Percentiles rank a stretch among this genome's conserved stretches.
phyloP scores from a whole-genome alignment of 2,113 vertebrate genomes.

The Psephotus haematonotus region DNA sequence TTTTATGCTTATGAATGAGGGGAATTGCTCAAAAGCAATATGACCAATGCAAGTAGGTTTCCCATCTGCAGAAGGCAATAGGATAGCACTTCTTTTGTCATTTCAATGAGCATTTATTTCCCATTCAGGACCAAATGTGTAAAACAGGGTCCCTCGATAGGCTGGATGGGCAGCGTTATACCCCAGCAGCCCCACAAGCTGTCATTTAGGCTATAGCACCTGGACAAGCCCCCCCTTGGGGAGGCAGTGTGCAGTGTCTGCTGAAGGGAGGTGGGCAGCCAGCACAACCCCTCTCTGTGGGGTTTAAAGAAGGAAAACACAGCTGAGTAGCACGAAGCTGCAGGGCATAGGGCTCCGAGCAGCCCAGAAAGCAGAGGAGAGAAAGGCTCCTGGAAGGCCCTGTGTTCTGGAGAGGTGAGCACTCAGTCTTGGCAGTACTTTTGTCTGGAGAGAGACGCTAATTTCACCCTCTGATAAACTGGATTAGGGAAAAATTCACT shows the following conservation, averaged over 20 bases:
- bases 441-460: neutral
- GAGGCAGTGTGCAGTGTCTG: neutral
- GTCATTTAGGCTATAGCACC: neutral
- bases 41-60: neutral
- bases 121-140: neutral
- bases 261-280: neutral
- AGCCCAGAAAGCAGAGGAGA: neutral
- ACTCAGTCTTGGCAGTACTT: rapidly evolving
- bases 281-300: rapidly evolving
- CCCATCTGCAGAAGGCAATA: neutral
- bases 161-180: neutral
- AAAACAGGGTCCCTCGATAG: neutral
- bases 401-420: neutral
- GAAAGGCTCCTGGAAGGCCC: neutral
- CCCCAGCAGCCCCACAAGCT: neutral
- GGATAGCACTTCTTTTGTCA: neutral
- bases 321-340: neutral
- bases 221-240: neutral
- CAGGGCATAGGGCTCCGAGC: neutral
- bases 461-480: constrained; percentile 1
- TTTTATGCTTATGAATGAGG: neutral
- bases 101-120: neutral
- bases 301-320: neutral
- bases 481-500: neutral
- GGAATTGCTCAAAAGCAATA: neutral